Evolutionary conservation across 2,113 vertebrate species (phyloP).

Genomic region (Noturus placidus): DNA sequence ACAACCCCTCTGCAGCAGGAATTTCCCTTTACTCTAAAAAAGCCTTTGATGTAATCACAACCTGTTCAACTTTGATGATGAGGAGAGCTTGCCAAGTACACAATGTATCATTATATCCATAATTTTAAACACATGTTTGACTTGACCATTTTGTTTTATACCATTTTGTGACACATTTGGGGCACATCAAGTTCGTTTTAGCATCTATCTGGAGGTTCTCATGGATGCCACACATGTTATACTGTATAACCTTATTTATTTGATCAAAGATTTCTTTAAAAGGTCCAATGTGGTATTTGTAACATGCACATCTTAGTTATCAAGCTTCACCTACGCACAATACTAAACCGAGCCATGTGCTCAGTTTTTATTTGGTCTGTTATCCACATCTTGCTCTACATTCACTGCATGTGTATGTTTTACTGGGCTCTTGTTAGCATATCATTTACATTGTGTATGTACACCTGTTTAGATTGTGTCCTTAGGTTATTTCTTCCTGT

Average conservation of each 20-base stretch:
- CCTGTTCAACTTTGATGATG: neutral
- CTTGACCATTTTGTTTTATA: neutral
- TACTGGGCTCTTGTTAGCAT: neutral
- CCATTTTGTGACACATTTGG: neutral
- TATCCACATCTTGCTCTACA: neutral
- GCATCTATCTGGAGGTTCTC: neutral
- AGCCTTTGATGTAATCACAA: slow-evolving; percentile 1
- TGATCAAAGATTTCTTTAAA: neutral
- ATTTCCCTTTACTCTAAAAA: slow-evolving; percentile 23
- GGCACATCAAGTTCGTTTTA: neutral
- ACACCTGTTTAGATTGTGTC: neutral
- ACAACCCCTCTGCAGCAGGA: slow-evolving; percentile 19
- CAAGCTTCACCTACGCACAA: neutral
- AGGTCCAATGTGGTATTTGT: neutral
- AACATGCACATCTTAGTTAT: neutral
- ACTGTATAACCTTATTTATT: neutral
- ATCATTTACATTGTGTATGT: neutral
- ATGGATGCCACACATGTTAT: neutral
- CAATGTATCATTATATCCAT: neutral
- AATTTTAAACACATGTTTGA: neutral
- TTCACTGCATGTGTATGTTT: neutral
- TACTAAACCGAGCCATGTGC: neutral
- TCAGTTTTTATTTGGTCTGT: neutral
- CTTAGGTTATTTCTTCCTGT: neutral
- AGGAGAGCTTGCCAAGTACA: neutral